Evolutionary conservation across 2,113 vertebrate genomes (phyloP).

Genomic region (Aphelocoma coerulescens): DNA sequence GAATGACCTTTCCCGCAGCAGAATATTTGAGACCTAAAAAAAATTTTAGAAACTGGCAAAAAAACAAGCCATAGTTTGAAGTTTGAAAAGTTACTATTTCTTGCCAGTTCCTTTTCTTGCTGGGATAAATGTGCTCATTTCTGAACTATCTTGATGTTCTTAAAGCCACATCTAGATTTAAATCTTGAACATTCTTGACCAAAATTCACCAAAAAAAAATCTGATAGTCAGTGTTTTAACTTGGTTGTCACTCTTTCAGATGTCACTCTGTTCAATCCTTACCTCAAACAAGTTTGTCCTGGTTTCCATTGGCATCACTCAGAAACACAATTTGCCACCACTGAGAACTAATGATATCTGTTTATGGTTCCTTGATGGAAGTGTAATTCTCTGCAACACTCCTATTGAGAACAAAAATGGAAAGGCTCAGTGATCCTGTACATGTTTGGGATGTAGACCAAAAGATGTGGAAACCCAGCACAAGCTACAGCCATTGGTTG

Average conservation of each 20-base stretch:
- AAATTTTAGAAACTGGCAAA: not conserved
- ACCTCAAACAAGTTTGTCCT: not conserved
- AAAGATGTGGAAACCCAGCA: not conserved
- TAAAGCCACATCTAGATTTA: not conserved
- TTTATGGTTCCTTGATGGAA: not conserved
- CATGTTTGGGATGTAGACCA: not conserved
- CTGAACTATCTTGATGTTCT: not conserved
- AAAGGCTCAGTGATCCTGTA: not conserved
- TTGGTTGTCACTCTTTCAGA: not conserved
- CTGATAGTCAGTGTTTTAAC: not conserved
- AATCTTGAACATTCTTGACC: not conserved
- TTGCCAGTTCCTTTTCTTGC: not conserved
- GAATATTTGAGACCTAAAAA: not conserved
- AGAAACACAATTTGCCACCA: not conserved
- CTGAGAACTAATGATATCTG: not conserved
- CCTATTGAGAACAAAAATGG: not conserved
- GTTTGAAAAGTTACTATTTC: not conserved
- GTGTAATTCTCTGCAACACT: not conserved
- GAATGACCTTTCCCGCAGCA: not conserved
- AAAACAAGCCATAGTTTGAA: not conserved
- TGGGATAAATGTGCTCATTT: not conserved
- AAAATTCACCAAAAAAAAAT: not conserved
- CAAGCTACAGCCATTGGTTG: fast-evolving
- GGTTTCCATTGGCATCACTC: not conserved
- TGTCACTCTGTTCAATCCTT: not conserved